phyloP scores from a whole-genome alignment of 2,888 invertebrate species.

The Sarcophaga subvicina region DNA sequence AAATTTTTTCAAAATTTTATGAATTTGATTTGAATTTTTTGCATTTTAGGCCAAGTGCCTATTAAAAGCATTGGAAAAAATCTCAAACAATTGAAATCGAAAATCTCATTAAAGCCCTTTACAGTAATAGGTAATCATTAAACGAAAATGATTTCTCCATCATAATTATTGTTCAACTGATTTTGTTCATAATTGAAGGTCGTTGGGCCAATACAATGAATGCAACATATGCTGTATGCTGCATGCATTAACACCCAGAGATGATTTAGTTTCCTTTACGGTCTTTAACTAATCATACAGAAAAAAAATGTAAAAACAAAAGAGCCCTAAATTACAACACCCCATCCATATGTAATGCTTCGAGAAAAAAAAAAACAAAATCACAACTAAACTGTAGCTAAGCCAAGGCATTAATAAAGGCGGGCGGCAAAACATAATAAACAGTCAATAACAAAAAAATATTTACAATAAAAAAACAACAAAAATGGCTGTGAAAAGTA shows the following conservation, averaged over 20 bases:
- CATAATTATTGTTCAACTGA: background rate
- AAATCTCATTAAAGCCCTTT: background rate
- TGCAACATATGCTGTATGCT: background rate
- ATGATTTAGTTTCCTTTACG: background rate
- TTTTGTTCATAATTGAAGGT: background rate
- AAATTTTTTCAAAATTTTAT: constrained; percentile 43
- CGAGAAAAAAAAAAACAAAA: background rate
- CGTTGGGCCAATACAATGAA: background rate
- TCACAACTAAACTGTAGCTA: constrained; percentile 12
- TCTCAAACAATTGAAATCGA: background rate
- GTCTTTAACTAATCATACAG: background rate
- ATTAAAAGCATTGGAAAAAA: background rate
- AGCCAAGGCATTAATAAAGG: constrained; percentile 41
- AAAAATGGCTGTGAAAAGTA: constrained; percentile 34
- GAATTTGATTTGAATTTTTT: constrained; percentile 9
- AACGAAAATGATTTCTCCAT: no score
- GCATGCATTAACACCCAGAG: background rate
- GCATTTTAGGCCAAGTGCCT: constrained; percentile 3
- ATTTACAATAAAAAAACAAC: background rate
- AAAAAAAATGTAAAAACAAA: constrained; percentile 20
- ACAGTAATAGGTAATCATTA: background rate
- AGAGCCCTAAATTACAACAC: constrained; percentile 48
- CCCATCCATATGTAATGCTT: constrained; percentile 42
- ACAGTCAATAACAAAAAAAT: constrained; percentile 10
- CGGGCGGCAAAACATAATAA: constrained; percentile 38